These are phyloP conservation scores for Acrocephalus arundinaceus DNA, from an alignment of 2,113 vertebrate genomes.

Conservation along the genomic window DNA sequence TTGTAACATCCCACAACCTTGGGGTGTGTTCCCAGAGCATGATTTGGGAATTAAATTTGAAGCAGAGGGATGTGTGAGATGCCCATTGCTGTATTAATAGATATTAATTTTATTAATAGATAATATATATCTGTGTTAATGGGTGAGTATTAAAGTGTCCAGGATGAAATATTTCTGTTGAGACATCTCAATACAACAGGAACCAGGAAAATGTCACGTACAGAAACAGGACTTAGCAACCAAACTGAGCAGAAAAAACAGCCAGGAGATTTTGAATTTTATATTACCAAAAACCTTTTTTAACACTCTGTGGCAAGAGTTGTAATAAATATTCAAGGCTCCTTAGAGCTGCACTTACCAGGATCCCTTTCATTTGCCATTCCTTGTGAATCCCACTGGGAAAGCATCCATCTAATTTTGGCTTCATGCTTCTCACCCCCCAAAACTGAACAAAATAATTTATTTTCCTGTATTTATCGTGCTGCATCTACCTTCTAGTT, in stretches of 20 bases:
- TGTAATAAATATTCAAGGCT: constrained; percentile 11
- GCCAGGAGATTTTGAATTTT: background rate
- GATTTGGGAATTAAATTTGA: background rate
- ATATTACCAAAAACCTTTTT: background rate
- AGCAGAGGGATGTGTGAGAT: background rate
- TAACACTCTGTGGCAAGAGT: background rate
- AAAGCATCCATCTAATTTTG: background rate
- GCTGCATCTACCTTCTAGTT: background rate
- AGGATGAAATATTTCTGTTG: background rate
- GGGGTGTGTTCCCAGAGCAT: background rate
- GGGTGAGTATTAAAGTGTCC: background rate
- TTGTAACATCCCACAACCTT: background rate
- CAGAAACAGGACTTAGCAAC: constrained; percentile 13
- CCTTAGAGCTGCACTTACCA: background rate
- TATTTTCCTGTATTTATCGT: background rate
- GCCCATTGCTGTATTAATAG: background rate
- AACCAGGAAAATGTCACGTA: background rate
- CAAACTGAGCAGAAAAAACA: constrained; percentile 5
- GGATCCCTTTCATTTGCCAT: background rate
- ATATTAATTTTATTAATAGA: too few species aligned
- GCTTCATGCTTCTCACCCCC: background rate
- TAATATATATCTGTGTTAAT: background rate
- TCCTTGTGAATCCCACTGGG: background rate
- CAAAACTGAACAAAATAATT: background rate
- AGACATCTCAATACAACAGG: background rate